Evolutionary conservation across 2,888 invertebrate genomes (phyloP).

Genomic region (Prosopocoilus inquinatus): DNA sequence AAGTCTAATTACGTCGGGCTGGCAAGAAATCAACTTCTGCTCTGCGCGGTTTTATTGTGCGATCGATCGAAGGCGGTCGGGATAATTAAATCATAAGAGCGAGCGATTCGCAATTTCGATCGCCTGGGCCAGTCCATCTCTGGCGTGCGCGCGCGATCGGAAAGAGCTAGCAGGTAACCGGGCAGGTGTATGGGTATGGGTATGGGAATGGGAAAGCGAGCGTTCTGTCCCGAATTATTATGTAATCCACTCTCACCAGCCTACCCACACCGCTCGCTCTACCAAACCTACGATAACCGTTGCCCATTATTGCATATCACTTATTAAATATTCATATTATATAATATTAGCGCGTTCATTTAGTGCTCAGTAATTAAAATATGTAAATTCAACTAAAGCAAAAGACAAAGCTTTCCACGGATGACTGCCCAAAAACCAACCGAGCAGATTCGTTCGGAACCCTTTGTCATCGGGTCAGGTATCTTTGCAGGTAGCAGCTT

Average conservation of each 20-base stretch:
- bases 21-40: background rate
- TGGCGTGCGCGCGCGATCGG: background rate
- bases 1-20: background rate
- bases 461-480: too few species aligned
- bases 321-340: conserved; percentile 3
- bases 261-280: background rate
- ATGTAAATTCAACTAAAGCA: background rate
- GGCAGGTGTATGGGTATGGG: conserved; percentile 4
- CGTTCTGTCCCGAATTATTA: conserved; percentile 10
- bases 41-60: background rate
- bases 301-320: conserved; percentile 1
- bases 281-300: background rate
- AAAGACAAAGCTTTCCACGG: background rate
- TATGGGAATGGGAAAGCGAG: conserved; percentile 5
- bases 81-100: conserved; percentile 2
- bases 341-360: too few species aligned
- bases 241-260: conserved; percentile 4
- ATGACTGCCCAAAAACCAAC: background rate
- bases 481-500: too few species aligned
- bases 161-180: conserved; percentile 2
- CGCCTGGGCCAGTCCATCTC: background rate
- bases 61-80: background rate
- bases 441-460: too few species aligned
- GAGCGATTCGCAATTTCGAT: background rate
- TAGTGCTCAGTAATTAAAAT: background rate